A percentile compares a stretch with the other conserved stretches of the same genome.
These are phyloP conservation scores for Oxygymnocypris stewartii DNA, from an alignment of 2,113 vertebrate genomes.

Conservation along the genomic window DNA sequence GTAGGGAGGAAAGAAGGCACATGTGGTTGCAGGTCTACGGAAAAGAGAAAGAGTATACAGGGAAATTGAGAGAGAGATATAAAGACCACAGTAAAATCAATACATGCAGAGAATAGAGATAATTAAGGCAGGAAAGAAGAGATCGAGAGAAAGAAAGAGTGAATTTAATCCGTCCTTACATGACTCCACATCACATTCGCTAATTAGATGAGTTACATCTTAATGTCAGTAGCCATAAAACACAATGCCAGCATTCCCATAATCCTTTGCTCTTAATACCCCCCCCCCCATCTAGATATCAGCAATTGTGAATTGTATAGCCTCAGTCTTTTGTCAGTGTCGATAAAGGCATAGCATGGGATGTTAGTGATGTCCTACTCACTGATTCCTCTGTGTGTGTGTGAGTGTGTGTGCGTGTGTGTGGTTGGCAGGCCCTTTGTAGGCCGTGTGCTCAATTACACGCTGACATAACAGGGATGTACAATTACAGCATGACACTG, in stretches of 20 bases:
- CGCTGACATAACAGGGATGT: slow-evolving; percentile 48
- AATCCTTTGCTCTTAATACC: slow-evolving; percentile 23
- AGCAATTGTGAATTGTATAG: slow-evolving; percentile 1
- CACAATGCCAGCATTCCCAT: slow-evolving; percentile 30
- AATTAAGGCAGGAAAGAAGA: slow-evolving; percentile 5
- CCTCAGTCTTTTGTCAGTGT: slow-evolving; percentile 18
- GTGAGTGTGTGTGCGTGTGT: slow-evolving; percentile 21
- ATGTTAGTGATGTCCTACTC: slow-evolving; percentile 25
- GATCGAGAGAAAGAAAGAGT: slow-evolving; percentile 2
- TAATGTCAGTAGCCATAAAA: slow-evolving; percentile 30
- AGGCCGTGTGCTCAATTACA: slow-evolving; percentile 52
- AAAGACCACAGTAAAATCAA: slow-evolving; percentile 39
- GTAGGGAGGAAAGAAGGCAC: slow-evolving; percentile 2
- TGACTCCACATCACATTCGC: slow-evolving; percentile 26
- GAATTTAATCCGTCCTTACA: slow-evolving; percentile 6
- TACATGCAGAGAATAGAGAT: slow-evolving; percentile 28
- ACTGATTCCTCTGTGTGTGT: background rate
- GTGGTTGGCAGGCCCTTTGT: slow-evolving; percentile 29
- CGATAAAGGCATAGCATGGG: slow-evolving; percentile 23
- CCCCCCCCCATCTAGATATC: slow-evolving; percentile 20
- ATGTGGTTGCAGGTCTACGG: background rate
- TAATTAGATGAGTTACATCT: slow-evolving; percentile 42
- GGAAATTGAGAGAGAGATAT: background rate
- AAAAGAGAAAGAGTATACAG: background rate
- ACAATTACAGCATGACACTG: slow-evolving; percentile 50